Evolutionary conservation across 2,797 vertebrate species (phyloP), one percentile per base, ranked within the genome.

Genomic region (Hippocampus kuda): DNA sequence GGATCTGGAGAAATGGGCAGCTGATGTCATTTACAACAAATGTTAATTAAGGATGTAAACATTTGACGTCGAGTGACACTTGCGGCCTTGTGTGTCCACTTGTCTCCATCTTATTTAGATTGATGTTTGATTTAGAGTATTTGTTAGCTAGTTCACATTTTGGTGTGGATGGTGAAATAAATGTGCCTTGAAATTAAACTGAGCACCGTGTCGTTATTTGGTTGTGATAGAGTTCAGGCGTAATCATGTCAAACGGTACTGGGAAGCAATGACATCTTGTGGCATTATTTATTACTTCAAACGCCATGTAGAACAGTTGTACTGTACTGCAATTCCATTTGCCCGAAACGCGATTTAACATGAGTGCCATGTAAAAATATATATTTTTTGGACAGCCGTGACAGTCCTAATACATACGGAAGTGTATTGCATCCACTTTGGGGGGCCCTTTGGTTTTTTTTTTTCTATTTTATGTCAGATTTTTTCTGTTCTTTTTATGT

Each of bases 111-210:
- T 27, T 48, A 49, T 65, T 27, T 27, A 20, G 30, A 61, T 66
- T 57, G 9, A 3, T 22, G 46, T 66, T 54, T 68, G 48, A 57
- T 66, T 72, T 20, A 79, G 42, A 57, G 64, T 81, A 57, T 81
- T 73, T 70, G 51, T 75, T 81, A 71, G 75, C 61, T 83, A 80
- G 80, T 59, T 76, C 76, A 84, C 71, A 34, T 68, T 74, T 77
- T 69, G 60, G 42, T 76, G 79, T 76, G 72, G 68, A 80, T 82
- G 59, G 72, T 71, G 78, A 77, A 75, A 81, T 83, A 77, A 87
- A 87, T 83, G 77, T 83, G 85, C 83, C 67, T 83, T 81, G 73
- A 65, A 79, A 78, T 66, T 70, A 54, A 59, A 0, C 34, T 65
- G n/a, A 51, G n/a, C 12, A 27, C 34, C 1, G 13, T 41, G 54